Evolutionary conservation across 2,797 vertebrate genomes (phyloP), one percentile per base, ranked within the genome.

Genomic region (Falco berigora): DNA sequence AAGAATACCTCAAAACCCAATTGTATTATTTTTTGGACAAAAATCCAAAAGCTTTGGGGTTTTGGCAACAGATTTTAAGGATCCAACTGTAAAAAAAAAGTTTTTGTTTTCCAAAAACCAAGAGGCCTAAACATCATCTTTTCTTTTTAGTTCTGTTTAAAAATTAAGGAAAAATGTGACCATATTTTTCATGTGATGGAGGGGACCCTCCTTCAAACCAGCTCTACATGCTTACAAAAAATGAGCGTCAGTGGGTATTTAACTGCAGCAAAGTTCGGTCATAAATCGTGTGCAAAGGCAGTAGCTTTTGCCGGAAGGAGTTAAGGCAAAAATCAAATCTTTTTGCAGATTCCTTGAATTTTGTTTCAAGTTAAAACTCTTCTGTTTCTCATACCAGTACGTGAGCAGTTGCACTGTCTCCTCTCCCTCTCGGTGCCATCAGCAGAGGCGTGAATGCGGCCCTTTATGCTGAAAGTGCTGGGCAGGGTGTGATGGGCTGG

Each of bases 1-100:
- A 87, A 72, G 42, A 58, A 75, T 72, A 92, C 87, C 89, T 94
- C 92, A 90, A 94, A 94, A 75, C 28, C 52, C 72, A 92, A 77
- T 67, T 88, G 77, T 63, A 42, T 69, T 87, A 58, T 78, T 92
- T 91, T 94, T 87, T 89, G 59, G 73, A 91, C 22, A 96, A 93
- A 89, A 83, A 80, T 77, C 23, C 67, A 74, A 77, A 89, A 82
- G 71, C 56, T 86, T 86, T 50, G 38, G 53, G 72, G 78, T 15
- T 88, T 96, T 96, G 91, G 91, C 72, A 91, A 58, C 15, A 72
- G 44, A 91, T 75, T 95, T 68, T 86, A 87, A 91, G 78, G 42
- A 92, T 77, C 67, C 36, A 50, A 47, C 59, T 8, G 24, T 21
- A 58, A 47, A 7, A 13, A 55, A n/a, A 32, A 21, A 13, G 3